Base-by-base conservation (phyloP, 2,797 vertebrate species). In the Gymnocypris eckloni region DNA sequence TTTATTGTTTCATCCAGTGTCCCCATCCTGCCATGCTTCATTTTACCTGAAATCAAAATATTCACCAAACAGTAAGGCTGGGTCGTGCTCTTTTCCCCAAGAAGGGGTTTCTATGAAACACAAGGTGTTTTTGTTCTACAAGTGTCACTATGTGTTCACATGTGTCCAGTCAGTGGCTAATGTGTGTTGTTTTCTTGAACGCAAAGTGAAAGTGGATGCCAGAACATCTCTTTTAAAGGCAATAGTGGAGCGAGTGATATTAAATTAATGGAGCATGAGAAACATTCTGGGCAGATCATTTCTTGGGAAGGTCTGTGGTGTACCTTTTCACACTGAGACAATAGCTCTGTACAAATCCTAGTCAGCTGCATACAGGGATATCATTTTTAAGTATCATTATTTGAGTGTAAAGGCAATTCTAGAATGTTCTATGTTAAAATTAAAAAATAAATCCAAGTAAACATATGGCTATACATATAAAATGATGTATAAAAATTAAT, bases 1-100 rank as follows among this genome's bases (percentile, higher is more conserved):
- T 90, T 87, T 85, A 89, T 90, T 89, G 89, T 90, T 90, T 86
- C 28, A 22, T 75, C 75, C 77, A 67, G 79, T 80, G 87, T 86
- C 87, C 87, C 76, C 79, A 89, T 90, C 87, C 89, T 90, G 89
- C 79, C 56, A 37, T 61, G 64, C 37, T 61, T 67, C 64, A 73
- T 43, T 59, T 78, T 71, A 81, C 87, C 37, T 59, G 39, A 81
- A 90, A 89, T 86, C 79, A 85, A 90, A 90, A 89, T 86, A 86
- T 76, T 70, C 78, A 22, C 54, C n/a, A n/a, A n/a, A n/a, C n/a
- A n/a, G n/a, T n/a, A n/a, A n/a, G n/a, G n/a, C n/a, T n/a, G n/a
- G n/a, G n/a, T n/a, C n/a, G n/a, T n/a, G n/a, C n/a, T 76, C 10
- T 41, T 75, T 76, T 83, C 3, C 72, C 7, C 48, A 39, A 59